Base-by-base conservation (phyloP, 2,888 invertebrate genomes). In the Heliconius ismenius region DNA sequence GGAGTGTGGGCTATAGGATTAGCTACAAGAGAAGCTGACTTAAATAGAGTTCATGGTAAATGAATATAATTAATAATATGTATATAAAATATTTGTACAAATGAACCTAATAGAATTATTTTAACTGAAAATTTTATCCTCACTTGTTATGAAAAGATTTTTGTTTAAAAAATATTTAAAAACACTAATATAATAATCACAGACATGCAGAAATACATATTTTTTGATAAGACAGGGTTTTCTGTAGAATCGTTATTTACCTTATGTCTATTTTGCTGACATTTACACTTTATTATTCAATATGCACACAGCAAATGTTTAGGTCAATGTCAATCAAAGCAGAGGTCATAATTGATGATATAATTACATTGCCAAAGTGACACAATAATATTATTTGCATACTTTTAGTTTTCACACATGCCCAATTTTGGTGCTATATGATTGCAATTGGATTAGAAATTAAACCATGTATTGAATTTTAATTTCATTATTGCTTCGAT, bases 1-100 rank as follows among this genome's bases (percentile, higher is more conserved):
- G 99, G 99, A 85, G 96, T 97, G 58, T 99, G 99, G 99, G 98
- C 98, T 3, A 96, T 99, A 21, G 99, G 99, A 3, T 91, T 99
- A 78, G 99, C 98, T 15, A 98, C 98, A 0, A 95, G 97, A 83
- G 97, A 97, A 79, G 96, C 98, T 67, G 97, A 98, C 90, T 94
- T 99, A 67, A 98, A 98, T 88, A 95, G 96, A 88, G 96, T 98
- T 39, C 97, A 98, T 90, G 96, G 95, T 95, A 90, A 86, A 79
- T 39, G 7, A 43, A 6, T 11, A 39, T 3, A 28, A 28, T 28
- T 28, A 28, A 28, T 28, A 39, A 24, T 43, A 39, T 67, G 9
- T 54, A 58, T 58, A 11, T n/a, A 58, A 58, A 32, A n/a, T 65
- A 21, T 65, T 10, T 26, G n/a, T 36, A 65, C n/a, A 4, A 64